Conservation (phyloP, 2,797 vertebrate genomes). For the Ctenosaura bakeri region DNA sequence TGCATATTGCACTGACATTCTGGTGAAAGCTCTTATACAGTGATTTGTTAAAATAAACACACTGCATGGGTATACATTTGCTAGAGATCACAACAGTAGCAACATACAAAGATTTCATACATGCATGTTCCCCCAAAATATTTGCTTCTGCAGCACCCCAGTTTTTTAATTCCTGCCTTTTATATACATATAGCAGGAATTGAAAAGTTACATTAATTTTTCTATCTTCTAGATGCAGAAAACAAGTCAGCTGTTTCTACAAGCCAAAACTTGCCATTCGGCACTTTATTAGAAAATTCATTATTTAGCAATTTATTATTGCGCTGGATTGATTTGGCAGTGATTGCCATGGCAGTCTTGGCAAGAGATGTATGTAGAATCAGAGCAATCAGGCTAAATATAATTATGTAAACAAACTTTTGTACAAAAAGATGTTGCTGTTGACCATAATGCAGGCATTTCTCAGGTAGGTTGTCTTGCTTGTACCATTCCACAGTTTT, state of each 20-base stretch:
- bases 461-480: slow-evolving; percentile 15
- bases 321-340: slow-evolving; percentile 52
- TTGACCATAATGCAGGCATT: slow-evolving; percentile 41
- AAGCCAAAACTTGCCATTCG: slow-evolving; percentile 57
- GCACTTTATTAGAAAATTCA: slow-evolving; percentile 56
- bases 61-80: slow-evolving; percentile 23
- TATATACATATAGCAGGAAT: slow-evolving; percentile 22
- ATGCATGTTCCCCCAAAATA: slow-evolving; percentile 33
- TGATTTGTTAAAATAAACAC: not conserved
- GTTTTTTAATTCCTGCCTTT: slow-evolving; percentile 2
- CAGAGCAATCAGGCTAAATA: slow-evolving; percentile 55
- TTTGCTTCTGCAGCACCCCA: slow-evolving; percentile 41
- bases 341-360: slow-evolving; percentile 36
- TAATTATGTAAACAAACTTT: slow-evolving; percentile 60
- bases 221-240: slow-evolving; percentile 53
- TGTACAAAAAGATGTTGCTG: slow-evolving; percentile 59
- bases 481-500: not conserved
- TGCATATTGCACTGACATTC: not conserved
- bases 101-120: not conserved
- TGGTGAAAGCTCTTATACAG: slow-evolving; percentile 21
- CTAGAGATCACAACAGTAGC: not conserved
- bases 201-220: slow-evolving; percentile 60
- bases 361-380: slow-evolving; percentile 43
- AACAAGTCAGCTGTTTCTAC: slow-evolving; percentile 55
- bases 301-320: slow-evolving; percentile 67